Evolutionary conservation across 2,888 invertebrate species (phyloP).

Genomic region (Drosophila tripunctata): DNA sequence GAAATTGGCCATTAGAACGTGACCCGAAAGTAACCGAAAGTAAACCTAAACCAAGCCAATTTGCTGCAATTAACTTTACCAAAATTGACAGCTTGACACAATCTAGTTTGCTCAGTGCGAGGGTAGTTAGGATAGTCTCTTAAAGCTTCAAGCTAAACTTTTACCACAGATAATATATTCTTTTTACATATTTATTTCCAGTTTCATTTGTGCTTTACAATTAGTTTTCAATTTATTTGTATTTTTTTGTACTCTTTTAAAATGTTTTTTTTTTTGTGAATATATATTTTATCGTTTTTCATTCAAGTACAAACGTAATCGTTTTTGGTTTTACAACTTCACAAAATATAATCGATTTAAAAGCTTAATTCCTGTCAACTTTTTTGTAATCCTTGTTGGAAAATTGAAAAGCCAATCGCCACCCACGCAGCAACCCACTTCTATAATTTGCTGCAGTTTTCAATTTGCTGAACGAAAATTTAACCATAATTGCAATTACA

Average conservation of each 20-base stretch:
- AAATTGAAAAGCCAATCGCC: conserved; percentile 10
- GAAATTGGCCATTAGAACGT: conserved; percentile 43
- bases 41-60: conserved; percentile 38
- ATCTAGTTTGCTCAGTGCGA: conserved; percentile 26
- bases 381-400: conserved; percentile 8
- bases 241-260: not conserved
- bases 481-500: conserved; percentile 64
- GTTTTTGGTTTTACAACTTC: not conserved
- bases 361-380: conserved; percentile 9
- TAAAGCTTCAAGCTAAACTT: not conserved
- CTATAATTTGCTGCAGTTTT: conserved; percentile 39
- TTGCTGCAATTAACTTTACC: conserved; percentile 46
- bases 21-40: conserved; percentile 5
- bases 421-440: not conserved
- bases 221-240: not conserved
- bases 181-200: too few relatives aligned
- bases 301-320: not conserved
- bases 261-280: too few relatives aligned
- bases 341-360: conserved; percentile 12
- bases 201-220: not conserved
- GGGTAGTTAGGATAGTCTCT: not conserved
- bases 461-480: conserved; percentile 51
- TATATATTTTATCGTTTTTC: too few relatives aligned
- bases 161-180: not conserved
- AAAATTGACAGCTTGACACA: conserved; percentile 38